Evolutionary conservation across 2,888 invertebrate species (phyloP), one percentile per base, ranked within the genome.

Genomic region (Lasioglossum figueresi): DNA sequence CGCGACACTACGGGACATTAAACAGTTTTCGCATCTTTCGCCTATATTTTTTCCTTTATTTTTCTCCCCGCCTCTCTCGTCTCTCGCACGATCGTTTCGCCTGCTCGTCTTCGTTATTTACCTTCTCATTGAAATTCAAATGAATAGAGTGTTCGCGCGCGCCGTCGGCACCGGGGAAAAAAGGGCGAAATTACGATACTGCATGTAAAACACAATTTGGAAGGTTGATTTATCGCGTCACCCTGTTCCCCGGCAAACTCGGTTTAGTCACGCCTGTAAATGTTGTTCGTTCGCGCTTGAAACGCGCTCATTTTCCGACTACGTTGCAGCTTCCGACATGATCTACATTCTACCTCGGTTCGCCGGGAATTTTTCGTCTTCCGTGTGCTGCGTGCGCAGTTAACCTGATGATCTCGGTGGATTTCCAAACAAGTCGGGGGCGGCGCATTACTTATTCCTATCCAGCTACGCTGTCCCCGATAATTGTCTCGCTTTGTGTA

Each of bases 21-120:
- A 85, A 76, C 85, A 82, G 56, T 79, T 86, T 70, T 72, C 79
- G 74, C 77, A 78, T 72, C 79, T 80, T 82, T 68, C 48, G 23
- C 37, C 37, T 52, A 37, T 59, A 48, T 76, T 40, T 59, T 19
- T 77, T 63, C 45, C 66, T 34, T 34, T 34, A 31, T 66, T 63
- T 63, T 19, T 19, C 63, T 34, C 31, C 31, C 16, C 63, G 16
- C 31, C 34, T 6, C 31, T 66, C 66, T 19, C 31, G 6, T 8
- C n/a, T 63, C 14, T 40, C 56, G 27, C 59, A 27, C 37, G n/a
- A 27, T 34, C 56, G 16, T 27, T 37, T 5, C 34, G 43, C 19
- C 16, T 23, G 68, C 68, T 27, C 45, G 43, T 80, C 52, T 34
- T 48, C 27, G 66, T 56, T 19, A 14, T 48, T 79, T 37, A 23